Conservation (phyloP, 2,888 invertebrate species). For the Chaetogeoica ovagalla region DNA sequence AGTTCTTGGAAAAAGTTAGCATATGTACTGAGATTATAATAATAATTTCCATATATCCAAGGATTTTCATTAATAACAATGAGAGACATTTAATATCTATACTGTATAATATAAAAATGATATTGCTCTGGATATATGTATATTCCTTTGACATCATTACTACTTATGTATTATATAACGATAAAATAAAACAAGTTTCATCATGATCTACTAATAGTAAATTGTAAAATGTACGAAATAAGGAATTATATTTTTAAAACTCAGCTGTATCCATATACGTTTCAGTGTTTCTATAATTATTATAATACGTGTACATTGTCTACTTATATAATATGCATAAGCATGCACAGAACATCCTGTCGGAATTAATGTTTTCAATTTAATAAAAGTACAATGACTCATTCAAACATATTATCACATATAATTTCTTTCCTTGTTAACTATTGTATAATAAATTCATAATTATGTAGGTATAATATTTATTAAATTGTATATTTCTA, state of each 20-base stretch:
- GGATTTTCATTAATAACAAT: background rate
- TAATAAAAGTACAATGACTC: constrained; percentile 17
- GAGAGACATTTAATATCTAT: background rate
- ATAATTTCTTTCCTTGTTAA: background rate
- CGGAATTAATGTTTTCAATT: constrained; percentile 12
- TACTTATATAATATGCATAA: constrained; percentile 32
- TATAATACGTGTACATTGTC: constrained; percentile 4
- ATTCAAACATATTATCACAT: background rate
- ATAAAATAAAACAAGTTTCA: constrained; percentile 10
- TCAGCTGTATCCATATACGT: background rate
- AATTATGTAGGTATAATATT: background rate
- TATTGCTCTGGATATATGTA: background rate
- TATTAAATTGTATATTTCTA: background rate
- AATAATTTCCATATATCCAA: background rate
- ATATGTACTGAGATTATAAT: background rate
- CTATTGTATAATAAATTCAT: background rate
- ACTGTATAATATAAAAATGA: constrained; percentile 15
- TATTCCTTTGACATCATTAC: too few relatives aligned
- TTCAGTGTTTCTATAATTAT: background rate
- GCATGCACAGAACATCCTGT: constrained; percentile 14
- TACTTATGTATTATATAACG: background rate
- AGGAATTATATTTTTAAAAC: background rate
- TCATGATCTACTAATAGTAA: background rate
- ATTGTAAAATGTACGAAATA: background rate
- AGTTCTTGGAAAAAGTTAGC: background rate